Percentiles rank a stretch among this genome's conserved stretches.
These are phyloP conservation scores for Neoniphon sammara DNA, from an alignment of 2,797 vertebrate genomes.

Conservation along the genomic window DNA sequence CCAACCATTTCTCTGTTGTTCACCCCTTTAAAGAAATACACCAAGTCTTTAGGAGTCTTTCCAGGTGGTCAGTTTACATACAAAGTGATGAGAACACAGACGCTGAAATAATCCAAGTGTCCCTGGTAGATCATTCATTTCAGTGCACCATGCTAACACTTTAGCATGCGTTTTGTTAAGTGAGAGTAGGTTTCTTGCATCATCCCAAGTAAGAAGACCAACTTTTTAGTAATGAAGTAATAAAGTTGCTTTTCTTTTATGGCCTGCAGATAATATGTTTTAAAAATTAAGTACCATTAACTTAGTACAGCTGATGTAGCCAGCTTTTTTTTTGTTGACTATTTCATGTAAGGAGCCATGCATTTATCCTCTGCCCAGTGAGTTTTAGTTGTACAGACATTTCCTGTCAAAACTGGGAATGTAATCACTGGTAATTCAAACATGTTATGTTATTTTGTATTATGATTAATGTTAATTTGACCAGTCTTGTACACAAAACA, in stretches of 20 bases:
- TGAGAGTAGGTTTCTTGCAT: neutral
- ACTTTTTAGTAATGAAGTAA: too few relatives aligned
- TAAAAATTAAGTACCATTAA: too few relatives aligned
- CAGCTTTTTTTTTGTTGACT: too few relatives aligned
- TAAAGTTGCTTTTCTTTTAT: too few relatives aligned
- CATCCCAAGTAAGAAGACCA: too few relatives aligned
- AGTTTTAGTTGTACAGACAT: neutral
- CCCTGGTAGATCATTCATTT: conserved; percentile 13
- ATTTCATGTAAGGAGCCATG: too few relatives aligned
- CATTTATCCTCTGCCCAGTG: too few relatives aligned
- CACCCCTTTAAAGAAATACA: conserved; percentile 16
- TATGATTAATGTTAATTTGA: too few relatives aligned
- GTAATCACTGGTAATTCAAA: too few relatives aligned
- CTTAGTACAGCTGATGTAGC: too few relatives aligned
- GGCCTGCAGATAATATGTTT: too few relatives aligned
- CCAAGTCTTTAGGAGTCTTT: neutral
- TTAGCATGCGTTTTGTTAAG: neutral
- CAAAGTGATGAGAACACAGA: conserved; percentile 4
- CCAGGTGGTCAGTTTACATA: conserved; percentile 25
- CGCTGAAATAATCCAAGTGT: neutral
- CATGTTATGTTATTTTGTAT: too few relatives aligned
- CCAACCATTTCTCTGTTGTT: conserved; percentile 33
- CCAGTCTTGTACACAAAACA: neutral
- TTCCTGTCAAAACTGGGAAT: neutral
- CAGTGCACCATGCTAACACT: conserved; percentile 1